Evolutionary conservation across 2,113 vertebrate species (phyloP), one percentile per base, ranked within the genome.

Genomic region (Lepisosteus osseus): DNA sequence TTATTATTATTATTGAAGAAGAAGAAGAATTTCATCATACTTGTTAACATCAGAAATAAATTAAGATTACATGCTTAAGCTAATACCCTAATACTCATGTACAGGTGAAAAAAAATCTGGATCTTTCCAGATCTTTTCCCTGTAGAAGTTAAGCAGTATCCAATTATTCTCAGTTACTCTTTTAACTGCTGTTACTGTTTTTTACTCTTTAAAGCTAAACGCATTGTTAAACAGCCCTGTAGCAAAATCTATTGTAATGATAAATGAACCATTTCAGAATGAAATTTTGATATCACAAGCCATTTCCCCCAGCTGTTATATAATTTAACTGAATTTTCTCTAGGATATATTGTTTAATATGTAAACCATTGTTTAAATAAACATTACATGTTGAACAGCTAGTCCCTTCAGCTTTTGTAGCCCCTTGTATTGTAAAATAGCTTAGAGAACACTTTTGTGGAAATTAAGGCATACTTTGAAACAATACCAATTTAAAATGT

Each of bases 271-370:
- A 45, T 66, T 66, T n/a, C 65, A 6, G 43, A n/a, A 66, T 14
- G 9, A 5, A 68, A 54, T 54, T 68, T 68, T 68, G 66, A 54
- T 54, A 68, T 68, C n/a, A 40, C 47, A 54, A 9, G 17, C 47
- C 66, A 54, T 68, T 68, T 68, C 61, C 70, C 41, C 40, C 51
- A 43, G 62, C 70, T 72, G 61, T 40, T 65, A 62, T 54, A 44
- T 55, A 68, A 54, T 66, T 14, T 66, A 47, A 66, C 43, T 15
- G 13, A 56, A 40, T 55, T 65, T 54, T 65, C 62, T 72, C 61
- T 17, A 65, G 62, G 51, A 61, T 57, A 47, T 57, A 61, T 51
- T 72, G 62, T 65, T 65, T 65, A 72, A 41, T 44, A 72, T 65
- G 61, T 42, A 72, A 65, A 65, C 61, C 40, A 4, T 55, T 65